A percentile compares a stretch with the other conserved stretches of the same genome.
These are phyloP conservation scores for Eriosoma lanigerum DNA, from an alignment of 1,140 invertebrate species.

Conservation along the genomic window DNA sequence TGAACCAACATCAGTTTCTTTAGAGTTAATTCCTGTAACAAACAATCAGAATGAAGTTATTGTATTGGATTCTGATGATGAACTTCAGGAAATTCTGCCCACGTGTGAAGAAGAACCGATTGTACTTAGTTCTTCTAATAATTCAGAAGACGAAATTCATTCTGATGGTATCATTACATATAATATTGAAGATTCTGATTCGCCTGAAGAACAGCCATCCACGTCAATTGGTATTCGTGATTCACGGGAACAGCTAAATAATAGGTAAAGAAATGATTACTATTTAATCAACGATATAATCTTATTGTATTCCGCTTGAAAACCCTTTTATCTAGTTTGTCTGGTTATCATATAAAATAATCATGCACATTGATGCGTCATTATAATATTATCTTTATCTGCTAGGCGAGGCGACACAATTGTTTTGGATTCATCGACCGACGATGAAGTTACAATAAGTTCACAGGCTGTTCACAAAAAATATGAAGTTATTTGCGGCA, in stretches of 20 bases:
- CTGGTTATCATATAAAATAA: neutral
- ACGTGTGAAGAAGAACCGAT: neutral
- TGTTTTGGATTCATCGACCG: neutral
- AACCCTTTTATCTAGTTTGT: neutral
- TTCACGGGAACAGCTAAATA: conserved; percentile 21
- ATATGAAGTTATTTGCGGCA: neutral
- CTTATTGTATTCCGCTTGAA: neutral
- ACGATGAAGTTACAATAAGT: neutral
- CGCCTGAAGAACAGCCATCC: conserved; percentile 19
- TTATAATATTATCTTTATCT: neutral
- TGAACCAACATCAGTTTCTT: neutral
- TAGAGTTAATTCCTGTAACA: neutral
- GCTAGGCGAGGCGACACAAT: neutral
- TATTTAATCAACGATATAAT: neutral
- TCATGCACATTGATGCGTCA: too few species aligned
- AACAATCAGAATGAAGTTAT: neutral
- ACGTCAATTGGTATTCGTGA: conserved; percentile 32
- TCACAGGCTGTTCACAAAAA: neutral
- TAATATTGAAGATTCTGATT: neutral
- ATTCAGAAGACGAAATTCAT: conserved; percentile 35
- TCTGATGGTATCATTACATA: neutral
- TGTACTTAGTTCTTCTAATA: neutral
- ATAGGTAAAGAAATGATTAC: neutral
- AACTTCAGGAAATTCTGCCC: neutral
- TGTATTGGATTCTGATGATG: conserved; percentile 23